These are phyloP conservation scores for Ptilorrhoa leucosticta DNA, from an alignment of 2,113 vertebrate species.

Conservation along the genomic window DNA sequence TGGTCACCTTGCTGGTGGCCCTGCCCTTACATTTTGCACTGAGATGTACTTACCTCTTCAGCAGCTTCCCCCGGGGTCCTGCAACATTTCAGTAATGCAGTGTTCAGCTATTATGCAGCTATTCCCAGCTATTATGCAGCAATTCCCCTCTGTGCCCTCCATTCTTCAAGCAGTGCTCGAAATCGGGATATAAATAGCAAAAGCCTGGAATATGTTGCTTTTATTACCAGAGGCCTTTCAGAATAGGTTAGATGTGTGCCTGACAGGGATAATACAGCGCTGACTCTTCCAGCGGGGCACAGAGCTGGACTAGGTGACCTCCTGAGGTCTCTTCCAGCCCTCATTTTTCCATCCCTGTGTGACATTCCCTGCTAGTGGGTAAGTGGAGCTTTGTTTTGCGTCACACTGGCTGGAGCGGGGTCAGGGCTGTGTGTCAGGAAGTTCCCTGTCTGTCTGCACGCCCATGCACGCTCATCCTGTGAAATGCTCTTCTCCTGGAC, in stretches of 20 bases:
- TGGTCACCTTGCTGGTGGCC: background rate
- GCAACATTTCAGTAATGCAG: background rate
- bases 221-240: slow-evolving; percentile 19
- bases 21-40: background rate
- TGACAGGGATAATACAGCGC: background rate
- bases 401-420: background rate
- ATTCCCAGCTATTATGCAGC: background rate
- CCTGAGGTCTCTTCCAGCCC: background rate
- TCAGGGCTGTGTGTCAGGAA: slow-evolving; percentile 18
- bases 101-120: background rate
- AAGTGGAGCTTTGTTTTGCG: slow-evolving; percentile 28
- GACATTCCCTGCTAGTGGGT: background rate
- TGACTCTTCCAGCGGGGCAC: background rate
- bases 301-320: slow-evolving; percentile 2
- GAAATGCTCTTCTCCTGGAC: background rate
- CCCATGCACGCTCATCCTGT: background rate
- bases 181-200: slow-evolving; percentile 7
- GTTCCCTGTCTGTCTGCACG: background rate
- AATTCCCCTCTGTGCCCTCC: background rate
- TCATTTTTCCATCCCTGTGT: background rate
- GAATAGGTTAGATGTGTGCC: background rate
- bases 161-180: background rate
- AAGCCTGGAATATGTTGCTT: background rate
- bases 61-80: background rate
- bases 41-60: background rate